Evolutionary conservation across 2,888 invertebrate genomes (phyloP).

Genomic region (Caenorhabditis sp.): DNA sequence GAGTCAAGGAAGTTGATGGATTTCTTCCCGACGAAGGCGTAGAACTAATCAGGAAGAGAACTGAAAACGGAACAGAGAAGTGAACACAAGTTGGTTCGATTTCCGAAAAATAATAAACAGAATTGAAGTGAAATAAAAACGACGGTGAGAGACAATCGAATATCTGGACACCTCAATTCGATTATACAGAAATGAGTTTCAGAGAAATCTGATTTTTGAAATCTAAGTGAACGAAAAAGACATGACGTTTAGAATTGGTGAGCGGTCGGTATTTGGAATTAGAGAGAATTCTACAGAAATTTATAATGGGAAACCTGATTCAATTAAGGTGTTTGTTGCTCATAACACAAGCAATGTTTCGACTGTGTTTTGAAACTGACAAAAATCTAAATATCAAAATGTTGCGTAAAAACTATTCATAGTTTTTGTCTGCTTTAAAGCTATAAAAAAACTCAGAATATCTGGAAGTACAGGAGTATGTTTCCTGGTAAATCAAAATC

Average conservation of each 20-base stretch:
- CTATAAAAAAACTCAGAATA: too few species aligned
- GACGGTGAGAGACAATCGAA: constrained; percentile 10
- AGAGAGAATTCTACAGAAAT: neutral
- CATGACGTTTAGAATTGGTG: neutral
- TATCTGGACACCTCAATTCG: neutral
- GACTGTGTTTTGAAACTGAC: neutral
- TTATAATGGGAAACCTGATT: neutral
- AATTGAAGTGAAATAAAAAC: constrained; percentile 14
- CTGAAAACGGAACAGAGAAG: constrained; percentile 9
- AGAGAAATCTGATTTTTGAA: neutral
- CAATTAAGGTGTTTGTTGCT: neutral
- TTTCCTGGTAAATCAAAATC: too few species aligned
- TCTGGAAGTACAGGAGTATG: too few species aligned
- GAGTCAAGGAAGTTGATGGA: neutral
- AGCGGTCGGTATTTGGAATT: neutral
- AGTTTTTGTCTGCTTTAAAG: too few species aligned
- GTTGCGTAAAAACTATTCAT: too few species aligned
- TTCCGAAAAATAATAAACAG: constrained; percentile 2
- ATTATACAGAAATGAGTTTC: neutral
- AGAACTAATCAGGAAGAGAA: constrained; percentile 11
- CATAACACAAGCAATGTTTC: neutral
- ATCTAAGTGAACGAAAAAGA: neutral
- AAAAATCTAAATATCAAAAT: neutral
- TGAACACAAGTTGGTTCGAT: neutral
- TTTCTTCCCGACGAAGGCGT: neutral